Percentiles rank a stretch among this genome's conserved stretches.
phyloP scores from a whole-genome alignment of 2,113 vertebrate species.

The Ancistrus triradiatus region DNA sequence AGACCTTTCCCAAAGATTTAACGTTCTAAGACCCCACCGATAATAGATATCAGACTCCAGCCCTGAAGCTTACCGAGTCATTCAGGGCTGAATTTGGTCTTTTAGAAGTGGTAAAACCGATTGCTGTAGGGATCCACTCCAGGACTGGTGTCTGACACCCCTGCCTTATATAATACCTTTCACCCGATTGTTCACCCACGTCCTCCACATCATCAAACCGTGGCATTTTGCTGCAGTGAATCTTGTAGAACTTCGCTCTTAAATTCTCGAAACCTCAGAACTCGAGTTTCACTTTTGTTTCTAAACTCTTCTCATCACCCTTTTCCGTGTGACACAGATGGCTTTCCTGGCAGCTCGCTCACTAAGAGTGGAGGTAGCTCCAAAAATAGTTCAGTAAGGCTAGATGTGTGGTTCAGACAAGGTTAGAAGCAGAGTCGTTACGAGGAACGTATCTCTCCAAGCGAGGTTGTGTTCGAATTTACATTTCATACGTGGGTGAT shows the following conservation, averaged over 20 bases:
- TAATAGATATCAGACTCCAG: too few relatives aligned
- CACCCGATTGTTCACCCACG: neutral
- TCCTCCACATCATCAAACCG: neutral
- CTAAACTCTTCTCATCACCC: conserved; percentile 1
- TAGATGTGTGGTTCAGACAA: conserved; percentile 1
- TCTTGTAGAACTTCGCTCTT: conserved; percentile 1
- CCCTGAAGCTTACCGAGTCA: too few relatives aligned
- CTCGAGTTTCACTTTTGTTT: conserved; percentile 26
- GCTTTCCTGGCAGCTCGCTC: conserved; percentile 23
- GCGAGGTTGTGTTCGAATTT: too few relatives aligned
- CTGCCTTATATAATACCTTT: neutral
- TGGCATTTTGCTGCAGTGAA: neutral
- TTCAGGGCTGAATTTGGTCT: too few relatives aligned
- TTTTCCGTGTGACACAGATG: conserved; percentile 4
- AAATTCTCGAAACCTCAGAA: neutral
- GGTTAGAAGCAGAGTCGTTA: neutral
- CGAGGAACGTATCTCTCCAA: too few relatives aligned
- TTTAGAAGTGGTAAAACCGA: too few relatives aligned
- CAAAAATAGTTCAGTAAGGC: conserved; percentile 21
- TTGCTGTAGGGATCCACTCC: too few relatives aligned
- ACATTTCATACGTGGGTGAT: too few relatives aligned
- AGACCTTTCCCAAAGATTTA: too few relatives aligned
- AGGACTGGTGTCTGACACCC: too few relatives aligned
- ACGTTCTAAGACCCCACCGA: too few relatives aligned
- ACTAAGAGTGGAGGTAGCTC: conserved; percentile 13